Conservation (phyloP, 2,888 invertebrate genomes). For the Seira sanloemensis region DNA sequence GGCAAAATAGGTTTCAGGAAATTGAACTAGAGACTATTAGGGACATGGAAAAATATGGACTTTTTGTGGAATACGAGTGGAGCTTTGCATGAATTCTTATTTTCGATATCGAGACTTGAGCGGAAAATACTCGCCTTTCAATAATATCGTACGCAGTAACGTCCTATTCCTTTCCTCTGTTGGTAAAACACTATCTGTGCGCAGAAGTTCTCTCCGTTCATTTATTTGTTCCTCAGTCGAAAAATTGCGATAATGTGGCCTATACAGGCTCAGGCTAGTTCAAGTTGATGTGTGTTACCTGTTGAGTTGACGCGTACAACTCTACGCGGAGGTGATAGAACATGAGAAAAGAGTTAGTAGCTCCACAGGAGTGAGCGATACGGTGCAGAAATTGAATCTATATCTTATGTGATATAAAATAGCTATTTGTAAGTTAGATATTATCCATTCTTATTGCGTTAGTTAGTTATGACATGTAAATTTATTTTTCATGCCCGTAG, state of each 20-base stretch:
- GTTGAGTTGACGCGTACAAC: constrained; percentile 54
- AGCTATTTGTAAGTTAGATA: too few relatives aligned
- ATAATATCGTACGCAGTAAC: constrained; percentile 41
- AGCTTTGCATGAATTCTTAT: neutral
- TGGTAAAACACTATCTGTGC: neutral
- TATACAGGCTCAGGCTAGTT: constrained; percentile 17
- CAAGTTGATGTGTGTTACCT: constrained; percentile 52
- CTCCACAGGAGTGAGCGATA: neutral
- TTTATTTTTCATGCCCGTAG: constrained; percentile 38
- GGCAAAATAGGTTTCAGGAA: constrained; percentile 57
- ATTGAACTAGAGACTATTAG: too few relatives aligned
- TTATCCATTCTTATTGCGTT: neutral
- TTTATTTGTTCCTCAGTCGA: neutral
- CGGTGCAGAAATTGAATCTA: neutral
- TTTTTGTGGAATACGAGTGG: neutral
- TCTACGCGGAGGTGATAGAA: neutral
- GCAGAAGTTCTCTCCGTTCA: neutral
- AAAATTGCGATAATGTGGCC: constrained; percentile 16
- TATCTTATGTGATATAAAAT: neutral
- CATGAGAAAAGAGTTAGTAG: neutral
- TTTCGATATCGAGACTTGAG: too few relatives aligned
- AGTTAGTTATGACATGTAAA: constrained; percentile 53
- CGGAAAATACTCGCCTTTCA: too few relatives aligned
- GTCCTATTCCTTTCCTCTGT: constrained; percentile 30
- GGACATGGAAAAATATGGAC: constrained; percentile 32